Evolutionary conservation across 2,113 vertebrate species (phyloP).

Genomic region (Parotia lawesii): DNA sequence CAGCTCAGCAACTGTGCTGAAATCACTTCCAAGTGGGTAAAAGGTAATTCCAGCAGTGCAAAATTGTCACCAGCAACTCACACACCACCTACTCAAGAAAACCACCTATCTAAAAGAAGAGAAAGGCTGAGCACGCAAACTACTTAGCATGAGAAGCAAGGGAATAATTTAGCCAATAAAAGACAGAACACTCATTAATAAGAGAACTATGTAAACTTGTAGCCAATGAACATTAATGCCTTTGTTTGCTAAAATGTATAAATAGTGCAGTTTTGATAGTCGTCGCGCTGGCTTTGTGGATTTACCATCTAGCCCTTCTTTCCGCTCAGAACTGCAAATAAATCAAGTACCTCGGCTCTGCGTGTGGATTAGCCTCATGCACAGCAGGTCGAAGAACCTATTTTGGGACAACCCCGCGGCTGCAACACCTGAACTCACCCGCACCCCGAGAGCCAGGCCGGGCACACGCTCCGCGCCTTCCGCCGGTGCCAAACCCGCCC

Average conservation of each 20-base stretch:
- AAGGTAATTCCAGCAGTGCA: not conserved
- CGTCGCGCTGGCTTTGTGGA: too few species aligned
- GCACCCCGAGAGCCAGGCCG: not conserved
- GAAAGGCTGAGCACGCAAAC: accelerated
- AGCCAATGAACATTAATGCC: not conserved
- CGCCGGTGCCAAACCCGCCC: not conserved
- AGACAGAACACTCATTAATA: not conserved
- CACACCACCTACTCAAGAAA: not conserved
- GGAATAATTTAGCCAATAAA: not conserved
- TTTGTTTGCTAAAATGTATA: not conserved
- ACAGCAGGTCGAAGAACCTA: not conserved
- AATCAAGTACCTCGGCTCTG: not conserved
- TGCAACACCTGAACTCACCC: not conserved
- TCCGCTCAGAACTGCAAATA: not conserved
- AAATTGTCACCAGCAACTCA: not conserved
- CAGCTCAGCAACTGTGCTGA: not conserved
- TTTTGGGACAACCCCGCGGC: not conserved
- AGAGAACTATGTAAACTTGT: not conserved
- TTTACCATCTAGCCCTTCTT: not conserved
- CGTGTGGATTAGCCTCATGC: not conserved
- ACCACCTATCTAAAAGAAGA: not conserved
- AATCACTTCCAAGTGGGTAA: not conserved
- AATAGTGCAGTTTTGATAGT: not conserved
- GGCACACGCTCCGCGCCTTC: not conserved
- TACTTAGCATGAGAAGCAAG: not conserved